Evolutionary conservation across 1,140 invertebrate genomes (phyloP), one percentile per base, ranked within the genome.

Genomic region (Lysiphlebus fabarum): DNA sequence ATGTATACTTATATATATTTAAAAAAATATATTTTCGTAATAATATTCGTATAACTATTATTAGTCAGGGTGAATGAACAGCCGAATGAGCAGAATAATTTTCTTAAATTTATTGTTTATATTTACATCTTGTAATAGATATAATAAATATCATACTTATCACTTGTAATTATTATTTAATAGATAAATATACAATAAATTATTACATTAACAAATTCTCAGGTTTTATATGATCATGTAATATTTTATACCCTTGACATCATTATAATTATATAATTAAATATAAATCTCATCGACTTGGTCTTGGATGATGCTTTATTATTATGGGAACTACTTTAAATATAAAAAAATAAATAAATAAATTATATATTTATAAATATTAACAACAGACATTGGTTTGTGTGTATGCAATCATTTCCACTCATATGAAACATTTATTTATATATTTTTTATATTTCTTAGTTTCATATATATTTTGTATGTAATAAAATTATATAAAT

Each of bases 181-280:
- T 14, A 48, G 33, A 48, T 48, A 26, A n/a, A 54, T 54, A 54
- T 12, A 26, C 12, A 12, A 6, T 38, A 17, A 12, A 49, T 42
- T 48, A 45, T n/a, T n/a, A n/a, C n/a, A n/a, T 33, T 37, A 33
- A 45, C 43, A 12, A 49, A 34, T 43, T 48, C 38, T 54, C 42
- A 40, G 42, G 43, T 55, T 50, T 55, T 55, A 55, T 37, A 34
- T 38, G 60, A 45, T 67, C 63, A 62, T 62, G 55, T 67, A 68
- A 70, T 45, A 40, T 26, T 4, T 26, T 0, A 1, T 62, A 69
- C 65, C 70, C 72, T 74, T 74, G 72, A 64, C 72, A 74, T 49
- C 53, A 43, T 72, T 74, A 38, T 58, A 60, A 51, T 71, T 67
- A 56, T 70, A 66, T 70, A 66, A 72, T 72, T 74, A 68, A n/a